phyloP scores from a whole-genome alignment of 2,888 invertebrate species.

The Clusia tigrina region DNA sequence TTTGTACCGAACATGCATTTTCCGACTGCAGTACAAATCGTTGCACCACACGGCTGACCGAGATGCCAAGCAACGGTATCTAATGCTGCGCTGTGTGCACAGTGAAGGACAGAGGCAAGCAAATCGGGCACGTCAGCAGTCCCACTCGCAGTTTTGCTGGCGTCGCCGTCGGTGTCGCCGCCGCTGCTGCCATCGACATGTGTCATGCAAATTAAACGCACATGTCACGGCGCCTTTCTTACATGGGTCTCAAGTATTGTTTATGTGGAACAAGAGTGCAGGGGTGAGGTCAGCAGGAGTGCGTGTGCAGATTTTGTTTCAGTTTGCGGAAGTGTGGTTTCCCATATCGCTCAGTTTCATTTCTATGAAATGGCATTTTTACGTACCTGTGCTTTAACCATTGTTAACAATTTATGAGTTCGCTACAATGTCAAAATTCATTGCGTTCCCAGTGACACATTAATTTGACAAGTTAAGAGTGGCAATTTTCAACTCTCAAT shows the following conservation, averaged over 20 bases:
- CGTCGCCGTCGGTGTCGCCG: neutral
- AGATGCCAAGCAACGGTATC: slow-evolving; percentile 29
- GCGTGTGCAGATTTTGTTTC: slow-evolving; percentile 36
- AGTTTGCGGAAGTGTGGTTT: slow-evolving; percentile 30
- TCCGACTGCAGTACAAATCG: slow-evolving; percentile 56
- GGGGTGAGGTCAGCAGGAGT: slow-evolving; percentile 10
- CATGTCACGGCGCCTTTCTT: slow-evolving; percentile 43
- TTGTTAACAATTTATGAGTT: slow-evolving; percentile 57
- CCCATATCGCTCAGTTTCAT: neutral
- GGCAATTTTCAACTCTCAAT: too few relatives aligned
- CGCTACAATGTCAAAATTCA: slow-evolving; percentile 61
- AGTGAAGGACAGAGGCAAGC: neutral
- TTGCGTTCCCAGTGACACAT: slow-evolving; percentile 41
- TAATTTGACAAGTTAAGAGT: neutral
- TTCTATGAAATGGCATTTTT: neutral
- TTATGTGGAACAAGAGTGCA: neutral
- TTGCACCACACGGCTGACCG: slow-evolving; percentile 39
- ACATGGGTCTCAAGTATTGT: neutral
- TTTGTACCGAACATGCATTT: slow-evolving; percentile 56
- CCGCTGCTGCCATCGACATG: slow-evolving; percentile 39
- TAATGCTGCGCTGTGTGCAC: too few relatives aligned
- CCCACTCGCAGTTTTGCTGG: slow-evolving; percentile 20
- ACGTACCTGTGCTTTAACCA: slow-evolving; percentile 32
- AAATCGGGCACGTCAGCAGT: neutral
- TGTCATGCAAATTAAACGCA: slow-evolving; percentile 62